A percentile compares a stretch with the other conserved stretches of the same genome.
Evolutionary conservation across 2,113 vertebrate species (phyloP).

Genomic region (Callospermophilus lateralis): DNA sequence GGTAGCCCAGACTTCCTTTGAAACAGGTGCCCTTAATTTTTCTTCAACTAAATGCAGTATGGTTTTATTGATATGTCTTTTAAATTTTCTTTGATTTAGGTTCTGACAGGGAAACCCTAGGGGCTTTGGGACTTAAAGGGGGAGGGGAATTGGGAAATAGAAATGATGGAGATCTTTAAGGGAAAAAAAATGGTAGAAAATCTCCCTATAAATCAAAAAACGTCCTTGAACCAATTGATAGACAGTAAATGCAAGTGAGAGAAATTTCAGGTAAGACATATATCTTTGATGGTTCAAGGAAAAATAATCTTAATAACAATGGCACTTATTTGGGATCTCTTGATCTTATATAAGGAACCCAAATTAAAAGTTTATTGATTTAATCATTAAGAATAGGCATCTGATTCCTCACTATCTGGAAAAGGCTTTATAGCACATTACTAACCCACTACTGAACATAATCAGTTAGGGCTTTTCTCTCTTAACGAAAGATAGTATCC

Average conservation of each 20-base stretch:
- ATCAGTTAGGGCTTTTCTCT: not conserved
- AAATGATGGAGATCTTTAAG: constrained; percentile 49
- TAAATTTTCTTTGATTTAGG: constrained; percentile 44
- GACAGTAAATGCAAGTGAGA: constrained; percentile 10
- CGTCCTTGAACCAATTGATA: not conserved
- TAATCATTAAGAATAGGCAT: constrained; percentile 21
- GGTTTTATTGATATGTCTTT: constrained; percentile 49
- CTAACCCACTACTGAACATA: not conserved
- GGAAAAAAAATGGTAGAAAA: constrained; percentile 15
- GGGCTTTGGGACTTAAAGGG: not conserved
- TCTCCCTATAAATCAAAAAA: not conserved
- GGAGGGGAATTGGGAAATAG: not conserved
- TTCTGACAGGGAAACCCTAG: constrained; percentile 22
- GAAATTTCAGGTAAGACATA: constrained; percentile 27
- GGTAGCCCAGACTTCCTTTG: constrained; percentile 19
- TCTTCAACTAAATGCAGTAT: constrained; percentile 33
- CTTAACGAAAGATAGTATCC: not conserved
- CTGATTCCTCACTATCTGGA: not conserved
- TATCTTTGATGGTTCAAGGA: constrained; percentile 5
- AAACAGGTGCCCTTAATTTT: constrained; percentile 58
- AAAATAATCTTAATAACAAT: constrained; percentile 21
- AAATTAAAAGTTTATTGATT: constrained; percentile 28
- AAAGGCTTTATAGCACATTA: not conserved
- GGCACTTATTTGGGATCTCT: not conserved
- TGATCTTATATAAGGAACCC: not conserved